Conservation (phyloP, 30 jellyfish, hydroid and myxozoan genomes). For the Chironex yamaguchii region DNA sequence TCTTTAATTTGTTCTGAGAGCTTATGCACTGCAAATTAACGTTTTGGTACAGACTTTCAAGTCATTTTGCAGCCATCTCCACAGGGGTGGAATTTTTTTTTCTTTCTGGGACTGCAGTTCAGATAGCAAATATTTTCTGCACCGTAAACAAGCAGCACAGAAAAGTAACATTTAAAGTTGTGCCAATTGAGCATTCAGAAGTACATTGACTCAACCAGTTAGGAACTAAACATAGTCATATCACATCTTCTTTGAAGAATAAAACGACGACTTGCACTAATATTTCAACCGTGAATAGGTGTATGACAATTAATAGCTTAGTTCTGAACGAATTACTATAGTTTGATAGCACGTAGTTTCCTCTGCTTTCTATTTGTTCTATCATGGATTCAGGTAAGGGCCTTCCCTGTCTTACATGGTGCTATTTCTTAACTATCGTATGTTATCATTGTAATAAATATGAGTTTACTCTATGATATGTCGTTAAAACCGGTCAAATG, state of each 20-base stretch:
- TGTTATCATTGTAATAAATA: background rate
- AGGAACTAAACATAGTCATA: conserved; percentile 3
- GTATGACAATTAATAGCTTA: background rate
- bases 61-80: background rate
- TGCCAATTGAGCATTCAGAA: conserved; percentile 30
- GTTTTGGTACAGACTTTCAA: background rate
- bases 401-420: conserved; percentile 18
- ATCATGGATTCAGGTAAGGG: too few species aligned
- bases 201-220: conserved; percentile 14
- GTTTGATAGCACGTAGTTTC: too few species aligned
- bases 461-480: conserved; percentile 14
- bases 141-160: conserved; percentile 25
- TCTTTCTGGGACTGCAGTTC: background rate
- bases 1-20: background rate
- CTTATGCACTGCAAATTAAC: background rate
- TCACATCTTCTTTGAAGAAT: conserved; percentile 28
- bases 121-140: conserved; percentile 41
- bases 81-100: background rate
- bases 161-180: conserved; percentile 34
- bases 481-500: background rate
- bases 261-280: conserved; percentile 29
- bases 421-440: conserved; percentile 4
- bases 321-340: background rate
- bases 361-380: too few species aligned
- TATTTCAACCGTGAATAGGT: conserved; percentile 26